Conservation (phyloP, 2,113 vertebrate genomes). For the Microtus pennsylvanicus region DNA sequence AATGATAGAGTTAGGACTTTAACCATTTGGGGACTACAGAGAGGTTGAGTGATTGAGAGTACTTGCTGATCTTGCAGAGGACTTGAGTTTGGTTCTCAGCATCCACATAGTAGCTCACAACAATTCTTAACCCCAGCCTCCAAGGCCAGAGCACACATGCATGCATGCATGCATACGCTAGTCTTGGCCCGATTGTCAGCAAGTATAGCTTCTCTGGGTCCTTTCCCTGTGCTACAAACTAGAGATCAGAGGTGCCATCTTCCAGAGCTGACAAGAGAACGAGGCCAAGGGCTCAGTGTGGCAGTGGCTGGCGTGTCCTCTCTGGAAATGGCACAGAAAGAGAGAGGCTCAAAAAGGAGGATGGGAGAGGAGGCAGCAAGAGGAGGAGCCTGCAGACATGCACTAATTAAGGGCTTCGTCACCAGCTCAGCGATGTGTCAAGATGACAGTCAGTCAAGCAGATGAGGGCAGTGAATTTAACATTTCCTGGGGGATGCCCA, state of each 20-base stretch:
- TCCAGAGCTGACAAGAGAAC: not conserved
- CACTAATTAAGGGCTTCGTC: conserved; percentile 97
- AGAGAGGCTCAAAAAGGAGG: not conserved
- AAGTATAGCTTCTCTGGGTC: not conserved
- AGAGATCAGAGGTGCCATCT: not conserved
- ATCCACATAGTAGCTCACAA: not conserved
- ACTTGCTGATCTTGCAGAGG: not conserved
- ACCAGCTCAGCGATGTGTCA: conserved; percentile 93
- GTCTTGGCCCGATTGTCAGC: not conserved
- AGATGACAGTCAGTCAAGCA: conserved; percentile 99
- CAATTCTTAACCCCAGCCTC: not conserved
- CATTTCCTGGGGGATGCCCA: conserved; percentile 92
- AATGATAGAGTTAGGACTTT: not conserved
- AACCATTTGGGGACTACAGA: not conserved
- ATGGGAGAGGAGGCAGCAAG: conserved; percentile 81
- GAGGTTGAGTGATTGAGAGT: not conserved
- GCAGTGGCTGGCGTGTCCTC: not conserved
- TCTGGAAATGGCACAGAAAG: not conserved
- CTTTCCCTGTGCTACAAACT: not conserved
- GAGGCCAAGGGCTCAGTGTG: rapidly evolving
- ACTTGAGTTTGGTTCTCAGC: not conserved
- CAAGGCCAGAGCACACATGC: not conserved
- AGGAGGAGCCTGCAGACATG: conserved; percentile 85
- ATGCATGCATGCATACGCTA: not conserved
- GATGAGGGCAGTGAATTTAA: conserved; percentile 95